Base-by-base conservation (phyloP, 2,797 vertebrate genomes). In the Arrhamphus sclerolepis region DNA sequence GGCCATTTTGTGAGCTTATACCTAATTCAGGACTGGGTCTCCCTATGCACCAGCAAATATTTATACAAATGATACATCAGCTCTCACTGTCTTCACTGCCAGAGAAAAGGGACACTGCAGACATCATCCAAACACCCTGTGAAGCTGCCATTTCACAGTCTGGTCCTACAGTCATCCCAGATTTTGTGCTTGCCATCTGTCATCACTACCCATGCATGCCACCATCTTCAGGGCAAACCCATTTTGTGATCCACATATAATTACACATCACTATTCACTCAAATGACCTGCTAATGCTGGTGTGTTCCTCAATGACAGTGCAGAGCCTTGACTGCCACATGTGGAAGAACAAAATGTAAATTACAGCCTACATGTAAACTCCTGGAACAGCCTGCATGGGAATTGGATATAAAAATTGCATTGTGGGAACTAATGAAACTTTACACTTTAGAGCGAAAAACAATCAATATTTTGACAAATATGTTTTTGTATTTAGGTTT, bases 271-370 rank as follows among this genome's bases (percentile, higher is more conserved):
- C 2, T 13, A 38, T 34, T 75, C 61, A 70, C 70, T 75, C 56
- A 62, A 70, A 75, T 48, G 71, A 34, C 31, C 69, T 57, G 60
- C 66, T 34, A 34, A 34, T 34, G 69, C 86, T 78, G 83, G 87
- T 90, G 80, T 90, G 86, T 78, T 88, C 76, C 60, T 87, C 64
- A 78, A 81, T 80, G 77, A 82, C 84, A 55, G 42, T 62, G 26
- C 59, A 50, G 19, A 64, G 46, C 69, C 71, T 72, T 55, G 59
- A 34, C 78, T 81, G 73, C 73, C 54, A 70, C 49, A 72, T 50
- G 31, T 61, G 61, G 70, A 82, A 50, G 64, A 62, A 69, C 28
- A 79, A 76, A 26, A 26, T 26, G 3, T 26, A 70, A 67, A 80
- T 50, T 56, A 46, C 66, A 50, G 53, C 34, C 42, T 4, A 58